Percentiles rank a stretch among this genome's conserved stretches.
phyloP scores from a whole-genome alignment of 2,888 invertebrate genomes.

The Caenorhabditis uteleia region DNA sequence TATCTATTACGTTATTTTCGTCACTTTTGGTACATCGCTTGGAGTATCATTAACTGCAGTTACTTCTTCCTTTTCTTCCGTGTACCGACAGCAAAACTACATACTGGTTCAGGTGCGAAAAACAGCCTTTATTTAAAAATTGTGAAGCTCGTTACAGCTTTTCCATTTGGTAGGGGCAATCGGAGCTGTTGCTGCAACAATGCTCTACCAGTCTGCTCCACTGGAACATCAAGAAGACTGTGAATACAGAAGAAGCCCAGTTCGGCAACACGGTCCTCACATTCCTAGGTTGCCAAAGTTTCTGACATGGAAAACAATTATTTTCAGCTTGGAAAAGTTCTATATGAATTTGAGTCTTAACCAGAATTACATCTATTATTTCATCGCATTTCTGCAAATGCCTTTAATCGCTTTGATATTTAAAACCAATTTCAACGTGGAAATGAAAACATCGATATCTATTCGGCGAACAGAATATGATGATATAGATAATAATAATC shows the following conservation, averaged over 20 bases:
- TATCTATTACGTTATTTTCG: conserved; percentile 19
- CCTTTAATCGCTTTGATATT: conserved; percentile 9
- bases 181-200: conserved; percentile 20
- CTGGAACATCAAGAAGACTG: conserved; percentile 25
- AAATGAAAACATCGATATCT: conserved; percentile 27
- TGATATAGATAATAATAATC: conserved; percentile 21
- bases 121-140: no score
- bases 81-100: conserved; percentile 20
- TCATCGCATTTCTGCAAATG: conserved; percentile 19
- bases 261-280: conserved; percentile 16
- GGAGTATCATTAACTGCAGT: conserved; percentile 21
- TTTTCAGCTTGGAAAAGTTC: conserved; percentile 34
- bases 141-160: no score
- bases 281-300: no score
- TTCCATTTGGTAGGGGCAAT: conserved; percentile 25
- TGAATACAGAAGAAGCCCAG: conserved; percentile 11
- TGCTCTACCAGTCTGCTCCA: conserved; percentile 30
- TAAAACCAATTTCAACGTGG: conserved; percentile 17
- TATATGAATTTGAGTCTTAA: conserved; percentile 22
- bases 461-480: conserved; percentile 31
- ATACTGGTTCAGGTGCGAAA: conserved; percentile 14
- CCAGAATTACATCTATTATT: conserved; percentile 27
- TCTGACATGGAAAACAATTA: background rate
- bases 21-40: conserved; percentile 21
- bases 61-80: conserved; percentile 14